Percentiles rank a stretch among this genome's conserved stretches.
These are phyloP conservation scores for Psammodynastes pulverulentus DNA, from an alignment of 2,113 vertebrate species.

Conservation along the genomic window DNA sequence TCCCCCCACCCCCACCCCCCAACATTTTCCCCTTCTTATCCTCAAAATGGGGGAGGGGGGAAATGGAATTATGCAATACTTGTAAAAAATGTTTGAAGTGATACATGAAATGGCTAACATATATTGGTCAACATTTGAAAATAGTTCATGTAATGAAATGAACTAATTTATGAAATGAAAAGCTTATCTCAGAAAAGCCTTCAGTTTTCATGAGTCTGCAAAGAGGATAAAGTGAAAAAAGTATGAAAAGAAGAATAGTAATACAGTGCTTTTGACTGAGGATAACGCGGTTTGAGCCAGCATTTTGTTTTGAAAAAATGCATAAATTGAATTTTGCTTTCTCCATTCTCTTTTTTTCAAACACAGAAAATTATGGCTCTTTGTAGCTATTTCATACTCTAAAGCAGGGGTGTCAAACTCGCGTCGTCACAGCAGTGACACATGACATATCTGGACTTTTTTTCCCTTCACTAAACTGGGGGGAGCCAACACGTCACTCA, in stretches of 20 bases:
- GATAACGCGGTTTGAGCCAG: background rate
- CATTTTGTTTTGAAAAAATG: background rate
- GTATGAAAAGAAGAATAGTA: background rate
- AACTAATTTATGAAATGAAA: background rate
- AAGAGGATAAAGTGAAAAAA: background rate
- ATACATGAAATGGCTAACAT: background rate
- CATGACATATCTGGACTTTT: too few species aligned
- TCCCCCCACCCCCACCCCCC: fast-evolving
- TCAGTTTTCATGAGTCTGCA: background rate
- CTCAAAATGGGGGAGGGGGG: background rate
- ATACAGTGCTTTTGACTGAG: background rate
- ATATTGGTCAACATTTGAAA: background rate
- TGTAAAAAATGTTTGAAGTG: background rate
- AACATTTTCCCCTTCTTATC: background rate
- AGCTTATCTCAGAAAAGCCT: background rate
- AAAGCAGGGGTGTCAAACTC: background rate
- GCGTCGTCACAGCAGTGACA: too few species aligned
- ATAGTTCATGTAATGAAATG: background rate
- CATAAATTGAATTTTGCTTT: background rate
- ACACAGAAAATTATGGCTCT: background rate
- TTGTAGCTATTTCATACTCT: background rate
- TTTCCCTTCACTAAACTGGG: too few species aligned
- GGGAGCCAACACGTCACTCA: too few species aligned
- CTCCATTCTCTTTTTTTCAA: background rate
- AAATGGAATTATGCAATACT: background rate